Conservation (phyloP, 2,113 vertebrate species). For the Alethe castanea region DNA sequence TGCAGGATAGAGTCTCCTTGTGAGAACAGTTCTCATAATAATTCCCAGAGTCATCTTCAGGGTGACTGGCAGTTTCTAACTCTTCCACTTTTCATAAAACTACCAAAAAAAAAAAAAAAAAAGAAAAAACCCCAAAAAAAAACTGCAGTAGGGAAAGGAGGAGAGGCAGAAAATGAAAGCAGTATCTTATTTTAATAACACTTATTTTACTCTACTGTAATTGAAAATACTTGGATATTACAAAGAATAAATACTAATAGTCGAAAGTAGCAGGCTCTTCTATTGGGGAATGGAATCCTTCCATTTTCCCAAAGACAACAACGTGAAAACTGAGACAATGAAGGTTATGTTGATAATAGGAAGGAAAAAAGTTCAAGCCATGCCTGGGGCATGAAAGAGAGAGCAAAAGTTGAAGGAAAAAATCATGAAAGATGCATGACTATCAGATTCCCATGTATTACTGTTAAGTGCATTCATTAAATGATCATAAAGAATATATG, state of each 20-base stretch:
- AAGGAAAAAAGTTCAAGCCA: conserved; percentile 16
- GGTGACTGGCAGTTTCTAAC: neutral
- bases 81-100: neutral
- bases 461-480: conserved; percentile 33
- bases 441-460: conserved; percentile 23
- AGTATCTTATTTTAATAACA: neutral
- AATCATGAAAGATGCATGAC: conserved; percentile 22
- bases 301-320: neutral
- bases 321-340: neutral
- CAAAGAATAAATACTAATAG: neutral
- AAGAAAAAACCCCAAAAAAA: neutral
- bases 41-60: neutral
- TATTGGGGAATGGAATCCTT: neutral
- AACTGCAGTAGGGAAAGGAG: neutral
- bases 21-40: neutral
- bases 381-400: neutral
- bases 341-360: neutral
- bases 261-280: neutral
- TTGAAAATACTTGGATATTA: neutral
- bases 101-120: neutral
- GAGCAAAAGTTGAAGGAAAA: conserved; percentile 18
- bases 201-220: neutral
- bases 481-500: conserved; percentile 37
- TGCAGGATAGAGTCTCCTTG: accelerated
- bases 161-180: neutral